Conservation (phyloP, 2,113 vertebrate species). For the Naja naja region DNA sequence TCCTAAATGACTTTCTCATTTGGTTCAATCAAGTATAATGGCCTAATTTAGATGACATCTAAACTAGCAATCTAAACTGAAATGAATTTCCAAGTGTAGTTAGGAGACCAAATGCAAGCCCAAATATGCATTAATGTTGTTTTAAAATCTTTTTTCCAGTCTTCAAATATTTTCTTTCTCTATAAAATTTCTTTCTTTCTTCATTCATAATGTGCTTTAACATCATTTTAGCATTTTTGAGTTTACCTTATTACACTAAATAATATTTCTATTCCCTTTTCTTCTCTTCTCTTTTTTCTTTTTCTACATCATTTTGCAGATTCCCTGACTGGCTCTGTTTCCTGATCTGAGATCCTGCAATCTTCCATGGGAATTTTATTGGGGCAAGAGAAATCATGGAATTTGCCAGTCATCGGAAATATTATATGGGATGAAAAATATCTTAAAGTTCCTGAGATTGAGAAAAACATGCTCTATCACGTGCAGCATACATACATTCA, state of each 20-base stretch:
- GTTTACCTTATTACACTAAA: not conserved
- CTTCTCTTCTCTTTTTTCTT: not conserved
- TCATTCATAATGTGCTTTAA: not conserved
- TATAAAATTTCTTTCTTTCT: not conserved
- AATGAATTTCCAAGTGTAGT: not conserved
- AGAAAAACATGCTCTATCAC: not conserved
- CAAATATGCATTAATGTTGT: not conserved
- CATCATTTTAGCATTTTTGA: not conserved
- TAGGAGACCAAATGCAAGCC: not conserved
- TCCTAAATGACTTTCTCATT: not conserved
- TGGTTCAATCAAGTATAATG: not conserved
- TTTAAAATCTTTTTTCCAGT: not conserved
- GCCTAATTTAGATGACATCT: not conserved
- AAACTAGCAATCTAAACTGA: not conserved
- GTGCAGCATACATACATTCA: not conserved
- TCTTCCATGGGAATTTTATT: not conserved
- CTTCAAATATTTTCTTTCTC: not conserved
- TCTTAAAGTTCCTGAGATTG: not conserved
- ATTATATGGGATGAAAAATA: not conserved
- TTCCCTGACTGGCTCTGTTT: not conserved
- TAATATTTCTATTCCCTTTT: not conserved
- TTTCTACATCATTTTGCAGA: not conserved
- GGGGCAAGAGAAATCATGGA: not conserved
- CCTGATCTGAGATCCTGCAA: not conserved
- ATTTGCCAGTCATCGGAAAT: not conserved